A percentile compares a stretch with the other conserved stretches of the same genome.
These are phyloP conservation scores for Holotrichia oblita DNA, from an alignment of 1,140 invertebrate genomes.

Conservation along the genomic window DNA sequence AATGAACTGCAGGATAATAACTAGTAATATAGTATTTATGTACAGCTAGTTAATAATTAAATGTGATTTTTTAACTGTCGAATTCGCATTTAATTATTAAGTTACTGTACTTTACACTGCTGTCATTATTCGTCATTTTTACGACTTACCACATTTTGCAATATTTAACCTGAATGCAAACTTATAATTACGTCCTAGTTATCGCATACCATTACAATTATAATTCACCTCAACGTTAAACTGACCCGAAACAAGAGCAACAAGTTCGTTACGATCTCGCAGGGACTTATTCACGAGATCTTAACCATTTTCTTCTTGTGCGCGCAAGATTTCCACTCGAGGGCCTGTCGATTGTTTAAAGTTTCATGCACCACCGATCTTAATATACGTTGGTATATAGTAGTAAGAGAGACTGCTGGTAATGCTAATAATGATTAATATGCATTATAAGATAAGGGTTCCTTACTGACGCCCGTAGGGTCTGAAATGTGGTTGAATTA, in stretches of 20 bases:
- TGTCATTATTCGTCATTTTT: too few species aligned
- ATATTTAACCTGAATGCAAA: too few species aligned
- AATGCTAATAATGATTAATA: constrained; percentile 14
- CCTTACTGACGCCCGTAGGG: background rate
- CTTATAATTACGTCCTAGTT: too few species aligned
- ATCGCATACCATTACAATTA: too few species aligned
- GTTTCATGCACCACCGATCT: constrained; percentile 5
- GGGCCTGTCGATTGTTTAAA: background rate
- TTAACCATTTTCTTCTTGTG: background rate
- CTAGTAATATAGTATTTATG: too few species aligned
- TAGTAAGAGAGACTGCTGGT: background rate
- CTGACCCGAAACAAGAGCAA: background rate
- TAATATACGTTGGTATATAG: background rate
- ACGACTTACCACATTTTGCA: too few species aligned
- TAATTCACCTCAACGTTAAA: too few species aligned
- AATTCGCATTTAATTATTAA: too few species aligned
- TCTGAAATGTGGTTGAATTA: background rate
- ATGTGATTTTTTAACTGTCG: too few species aligned
- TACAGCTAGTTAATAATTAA: too few species aligned
- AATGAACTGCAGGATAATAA: too few species aligned
- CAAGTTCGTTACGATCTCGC: background rate
- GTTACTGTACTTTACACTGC: too few species aligned
- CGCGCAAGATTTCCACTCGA: background rate
- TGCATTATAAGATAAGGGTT: background rate
- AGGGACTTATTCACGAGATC: background rate